Conservation (phyloP, 2,797 vertebrate species). For the Mormyrops boulengeri region DNA sequence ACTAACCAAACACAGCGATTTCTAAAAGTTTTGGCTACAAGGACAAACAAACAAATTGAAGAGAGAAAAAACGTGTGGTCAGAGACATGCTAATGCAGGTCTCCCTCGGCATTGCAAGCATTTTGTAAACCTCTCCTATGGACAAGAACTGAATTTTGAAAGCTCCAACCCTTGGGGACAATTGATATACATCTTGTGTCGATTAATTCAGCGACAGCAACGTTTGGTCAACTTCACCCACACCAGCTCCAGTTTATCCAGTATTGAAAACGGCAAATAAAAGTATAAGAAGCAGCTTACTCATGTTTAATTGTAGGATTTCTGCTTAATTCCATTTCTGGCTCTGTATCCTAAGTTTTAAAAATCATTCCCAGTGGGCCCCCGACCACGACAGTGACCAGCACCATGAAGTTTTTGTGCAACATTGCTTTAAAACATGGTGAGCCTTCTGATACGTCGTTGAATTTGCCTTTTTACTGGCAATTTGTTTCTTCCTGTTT, state of each 20-base stretch:
- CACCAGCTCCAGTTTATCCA: background rate
- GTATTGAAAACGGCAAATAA: background rate
- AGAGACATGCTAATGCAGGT: background rate
- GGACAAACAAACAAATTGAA: background rate
- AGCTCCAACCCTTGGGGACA: background rate
- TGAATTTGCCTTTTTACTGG: background rate
- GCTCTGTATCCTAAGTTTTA: background rate
- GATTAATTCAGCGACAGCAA: background rate
- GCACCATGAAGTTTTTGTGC: background rate
- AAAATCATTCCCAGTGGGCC: background rate
- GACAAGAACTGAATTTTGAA: background rate
- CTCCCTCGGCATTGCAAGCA: background rate
- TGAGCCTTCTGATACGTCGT: background rate
- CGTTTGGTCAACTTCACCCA: background rate
- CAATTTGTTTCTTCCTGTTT: too few species aligned
- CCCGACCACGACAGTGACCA: background rate
- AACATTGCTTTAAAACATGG: background rate
- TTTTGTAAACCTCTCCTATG: background rate
- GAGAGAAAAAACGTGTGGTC: background rate
- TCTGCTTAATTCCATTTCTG: background rate
- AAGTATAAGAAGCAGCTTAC: background rate
- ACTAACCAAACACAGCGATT: background rate
- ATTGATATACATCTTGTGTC: background rate
- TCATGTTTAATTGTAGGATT: background rate
- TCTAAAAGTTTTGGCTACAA: background rate